Conservation (phyloP, 2,113 vertebrate species). For the Leucopternis melanops region DNA sequence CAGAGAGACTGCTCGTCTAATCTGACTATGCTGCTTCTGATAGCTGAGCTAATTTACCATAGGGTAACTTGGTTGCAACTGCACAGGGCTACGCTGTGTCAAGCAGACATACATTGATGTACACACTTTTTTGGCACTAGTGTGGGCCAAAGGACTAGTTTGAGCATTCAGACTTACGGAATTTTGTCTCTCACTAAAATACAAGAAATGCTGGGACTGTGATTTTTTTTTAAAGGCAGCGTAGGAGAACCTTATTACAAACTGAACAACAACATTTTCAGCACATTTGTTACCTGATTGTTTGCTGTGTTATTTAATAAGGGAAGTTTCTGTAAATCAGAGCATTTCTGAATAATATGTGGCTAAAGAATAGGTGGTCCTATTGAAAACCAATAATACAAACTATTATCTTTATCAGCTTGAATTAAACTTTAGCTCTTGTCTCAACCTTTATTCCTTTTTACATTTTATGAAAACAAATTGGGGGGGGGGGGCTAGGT, state of each 20-base stretch:
- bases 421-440: not conserved
- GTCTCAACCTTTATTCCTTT: not conserved
- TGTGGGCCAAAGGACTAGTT: not conserved
- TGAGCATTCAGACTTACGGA: not conserved
- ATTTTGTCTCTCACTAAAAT: not conserved
- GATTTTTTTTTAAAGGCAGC: not conserved
- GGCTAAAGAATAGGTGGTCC: not conserved
- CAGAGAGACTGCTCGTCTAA: not conserved
- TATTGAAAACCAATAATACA: not conserved
- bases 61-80: not conserved
- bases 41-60: not conserved
- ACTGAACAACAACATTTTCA: not conserved
- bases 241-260: not conserved
- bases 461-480: not conserved
- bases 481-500: not conserved
- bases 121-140: not conserved
- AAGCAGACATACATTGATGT: not conserved
- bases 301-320: not conserved
- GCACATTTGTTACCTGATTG: not conserved
- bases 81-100: rapidly evolving
- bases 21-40: not conserved
- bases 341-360: not conserved
- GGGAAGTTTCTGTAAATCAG: not conserved
- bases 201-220: not conserved
- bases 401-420: not conserved